Conservation (phyloP, 1,140 invertebrate species). For the Hesperophylax magnus region DNA sequence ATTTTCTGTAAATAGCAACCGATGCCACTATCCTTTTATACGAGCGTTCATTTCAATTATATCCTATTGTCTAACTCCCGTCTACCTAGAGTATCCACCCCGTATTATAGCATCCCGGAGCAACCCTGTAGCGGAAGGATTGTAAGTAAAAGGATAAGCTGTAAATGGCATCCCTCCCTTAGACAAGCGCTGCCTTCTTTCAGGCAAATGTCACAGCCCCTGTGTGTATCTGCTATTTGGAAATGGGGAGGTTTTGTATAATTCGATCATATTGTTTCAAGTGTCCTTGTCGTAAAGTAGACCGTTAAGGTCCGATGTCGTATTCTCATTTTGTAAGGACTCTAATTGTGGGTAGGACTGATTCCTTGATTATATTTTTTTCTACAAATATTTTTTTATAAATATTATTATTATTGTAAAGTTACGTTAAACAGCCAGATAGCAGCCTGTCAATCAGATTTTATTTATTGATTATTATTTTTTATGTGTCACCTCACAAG, state of each 20-base stretch:
- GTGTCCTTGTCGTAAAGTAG: no score
- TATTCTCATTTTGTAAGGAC: no score
- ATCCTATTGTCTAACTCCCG: slow-evolving; percentile 15
- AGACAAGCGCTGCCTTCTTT: slow-evolving; percentile 55
- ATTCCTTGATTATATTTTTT: no score
- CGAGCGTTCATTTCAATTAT: slow-evolving; percentile 15
- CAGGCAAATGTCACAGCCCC: slow-evolving; percentile 55
- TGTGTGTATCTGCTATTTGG: slow-evolving; percentile 29
- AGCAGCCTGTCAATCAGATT: no score
- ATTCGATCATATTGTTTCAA: not conserved
- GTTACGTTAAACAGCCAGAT: no score
- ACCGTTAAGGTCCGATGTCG: no score
- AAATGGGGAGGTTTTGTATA: not conserved
- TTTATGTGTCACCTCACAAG: no score
- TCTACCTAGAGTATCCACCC: slow-evolving; percentile 33
- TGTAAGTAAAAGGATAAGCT: slow-evolving; percentile 58
- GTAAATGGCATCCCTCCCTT: slow-evolving; percentile 58
- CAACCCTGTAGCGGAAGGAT: slow-evolving; percentile 55
- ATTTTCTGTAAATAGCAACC: no score
- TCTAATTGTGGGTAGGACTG: no score
- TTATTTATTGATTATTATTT: no score
- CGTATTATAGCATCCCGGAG: slow-evolving; percentile 40
- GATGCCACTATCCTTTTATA: not conserved
- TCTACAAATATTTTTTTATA: no score
- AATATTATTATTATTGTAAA: no score